Evolutionary conservation across 1,140 invertebrate genomes (phyloP).

Genomic region (Bombus huntii): DNA sequence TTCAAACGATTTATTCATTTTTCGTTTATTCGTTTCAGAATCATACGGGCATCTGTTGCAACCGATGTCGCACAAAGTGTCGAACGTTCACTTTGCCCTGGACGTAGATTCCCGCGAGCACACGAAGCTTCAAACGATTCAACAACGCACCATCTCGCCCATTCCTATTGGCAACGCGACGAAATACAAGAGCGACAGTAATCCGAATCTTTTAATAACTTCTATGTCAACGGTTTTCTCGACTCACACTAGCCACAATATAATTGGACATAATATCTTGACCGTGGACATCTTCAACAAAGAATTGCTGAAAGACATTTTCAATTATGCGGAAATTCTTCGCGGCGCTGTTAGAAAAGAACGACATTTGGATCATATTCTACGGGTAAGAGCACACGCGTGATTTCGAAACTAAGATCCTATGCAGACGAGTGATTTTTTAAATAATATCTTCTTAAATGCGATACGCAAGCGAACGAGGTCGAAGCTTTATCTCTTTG

Average conservation of each 20-base stretch:
- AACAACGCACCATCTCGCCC: conserved; percentile 76
- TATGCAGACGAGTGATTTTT: background rate
- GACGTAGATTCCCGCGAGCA: conserved; percentile 62
- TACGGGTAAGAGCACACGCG: conserved; percentile 84
- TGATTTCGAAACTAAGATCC: background rate
- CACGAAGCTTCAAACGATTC: conserved; percentile 18
- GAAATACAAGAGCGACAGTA: conserved; percentile 75
- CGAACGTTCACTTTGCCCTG: conserved; percentile 64
- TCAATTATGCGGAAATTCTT: conserved; percentile 96
- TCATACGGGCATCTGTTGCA: conserved; percentile 63
- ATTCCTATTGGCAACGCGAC: conserved; percentile 77
- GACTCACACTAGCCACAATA: conserved; percentile 78
- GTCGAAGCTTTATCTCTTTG: too few species aligned
- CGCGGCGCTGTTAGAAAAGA: conserved; percentile 92
- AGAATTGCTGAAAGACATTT: conserved; percentile 95
- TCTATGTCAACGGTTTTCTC: conserved; percentile 45
- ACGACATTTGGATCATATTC: conserved; percentile 91
- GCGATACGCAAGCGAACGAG: too few species aligned
- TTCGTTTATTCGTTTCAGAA: conserved; percentile 62
- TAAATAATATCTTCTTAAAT: background rate
- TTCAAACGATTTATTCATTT: too few species aligned
- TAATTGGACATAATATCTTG: conserved; percentile 92
- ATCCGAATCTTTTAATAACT: conserved; percentile 65
- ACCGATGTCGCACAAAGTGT: conserved; percentile 56
- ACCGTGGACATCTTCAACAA: conserved; percentile 94